Evolutionary conservation across 1,140 invertebrate genomes (phyloP), one percentile per base, ranked within the genome.

Genomic region (Drosophila kohkoa): DNA sequence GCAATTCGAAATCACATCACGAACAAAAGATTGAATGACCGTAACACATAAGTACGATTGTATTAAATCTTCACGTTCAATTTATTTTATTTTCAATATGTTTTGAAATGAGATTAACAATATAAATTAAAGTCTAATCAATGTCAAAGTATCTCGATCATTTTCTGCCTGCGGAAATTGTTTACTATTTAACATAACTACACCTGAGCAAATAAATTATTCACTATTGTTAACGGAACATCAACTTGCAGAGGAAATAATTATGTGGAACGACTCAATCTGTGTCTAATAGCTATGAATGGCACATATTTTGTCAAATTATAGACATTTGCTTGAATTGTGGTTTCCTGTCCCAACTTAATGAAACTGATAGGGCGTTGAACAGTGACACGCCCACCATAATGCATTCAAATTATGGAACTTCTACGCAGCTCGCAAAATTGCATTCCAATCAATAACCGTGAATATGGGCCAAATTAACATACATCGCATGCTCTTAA

Each of bases 391-490:
- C 28, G 20, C 16, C 51, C 57, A 66, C 2, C 62, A 32, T 10
- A 82, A 75, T 73, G 65, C 46, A 43, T 73, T 75, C 71, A 70
- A 69, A 87, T 82, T 72, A 86, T 54, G 51, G 52, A 74, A 58
- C 77, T 77, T 67, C 51, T 57, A 32, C 62, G 71, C 60, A 51
- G 48, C 13, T 38, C 51, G 66, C 59, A 72, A 85, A 73, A 87
- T 79, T 76, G 65, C 68, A 76, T 79, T 74, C 79, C 79, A 87
- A 86, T 86, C 72, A 86, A 82, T 80, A 75, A 62, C 16, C 79
- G 32, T 48, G 28, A 68, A 65, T 68, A 52, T 38, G 28, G n/a
- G 28, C 41, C 65, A 43, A 48, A 79, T 65, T 77, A 60, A 67
- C 69, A 83, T 73, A 35, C 55, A 69, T 63, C 43, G 57, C 65